Conservation (phyloP, 2,888 invertebrate species). For the Drosophila fulvimacula region DNA sequence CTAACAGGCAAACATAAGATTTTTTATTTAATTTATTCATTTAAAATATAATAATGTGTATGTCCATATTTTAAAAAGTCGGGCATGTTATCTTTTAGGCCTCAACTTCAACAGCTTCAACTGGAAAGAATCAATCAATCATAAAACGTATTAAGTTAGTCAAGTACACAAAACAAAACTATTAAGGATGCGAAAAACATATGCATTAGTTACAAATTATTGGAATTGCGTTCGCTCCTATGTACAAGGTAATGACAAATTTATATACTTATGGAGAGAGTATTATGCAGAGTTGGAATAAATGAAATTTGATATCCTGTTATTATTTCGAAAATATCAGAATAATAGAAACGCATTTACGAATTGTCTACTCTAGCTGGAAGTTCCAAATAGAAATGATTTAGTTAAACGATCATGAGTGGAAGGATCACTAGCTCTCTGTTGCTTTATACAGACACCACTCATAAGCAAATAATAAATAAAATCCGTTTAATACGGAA, state of each 20-base stretch:
- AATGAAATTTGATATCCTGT: not conserved
- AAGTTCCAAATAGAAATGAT: constrained; percentile 18
- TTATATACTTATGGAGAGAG: constrained; percentile 7
- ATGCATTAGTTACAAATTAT: constrained; percentile 72
- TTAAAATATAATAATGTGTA: constrained; percentile 66
- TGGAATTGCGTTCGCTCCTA: constrained; percentile 30
- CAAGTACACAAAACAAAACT: constrained; percentile 72
- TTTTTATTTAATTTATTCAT: constrained; percentile 69
- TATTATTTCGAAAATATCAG: not conserved
- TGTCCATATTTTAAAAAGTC: constrained; percentile 79
- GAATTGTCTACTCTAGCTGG: not conserved
- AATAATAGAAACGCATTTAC: not conserved
- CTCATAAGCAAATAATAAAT: constrained; percentile 40
- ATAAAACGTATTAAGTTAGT: constrained; percentile 83
- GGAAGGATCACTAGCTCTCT: constrained; percentile 33
- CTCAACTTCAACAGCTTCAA: constrained; percentile 84
- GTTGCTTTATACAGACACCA: constrained; percentile 58
- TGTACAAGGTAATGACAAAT: constrained; percentile 1
- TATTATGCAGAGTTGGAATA: not conserved
- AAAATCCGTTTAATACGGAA: constrained; percentile 32
- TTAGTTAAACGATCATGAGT: constrained; percentile 31
- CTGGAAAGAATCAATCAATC: constrained; percentile 85
- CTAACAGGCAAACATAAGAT: constrained; percentile 63
- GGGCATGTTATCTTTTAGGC: constrained; percentile 83
- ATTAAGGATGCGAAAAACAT: constrained; percentile 63